Evolutionary conservation across 2,888 invertebrate genomes (phyloP), one percentile per base, ranked within the genome.

Genomic region (Venusia cambrica): DNA sequence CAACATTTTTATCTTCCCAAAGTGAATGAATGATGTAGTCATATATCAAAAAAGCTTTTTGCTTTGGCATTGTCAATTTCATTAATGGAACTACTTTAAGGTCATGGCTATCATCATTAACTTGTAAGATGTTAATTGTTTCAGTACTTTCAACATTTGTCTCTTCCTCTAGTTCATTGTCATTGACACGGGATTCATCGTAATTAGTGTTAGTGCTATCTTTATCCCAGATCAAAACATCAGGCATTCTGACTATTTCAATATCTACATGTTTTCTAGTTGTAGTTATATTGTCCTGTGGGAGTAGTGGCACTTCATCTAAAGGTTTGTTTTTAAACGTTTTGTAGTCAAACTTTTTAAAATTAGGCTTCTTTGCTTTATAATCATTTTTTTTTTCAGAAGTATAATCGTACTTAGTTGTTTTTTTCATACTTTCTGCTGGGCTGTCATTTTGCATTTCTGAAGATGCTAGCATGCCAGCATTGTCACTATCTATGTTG

Each of bases 321-420:
- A 24, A 19, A 1, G 22, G 9, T 15, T 13, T 13, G 4, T 37
- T 31, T 4, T 43, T 40, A 0, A 40, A 9, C 24, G 10, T 20
- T 37, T 48, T 43, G 3, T 46, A 37, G 7, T 44, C 38, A 3
- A 33, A 13, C 21, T 29, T 46, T 24, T 48, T 43, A 9, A 33
- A 35, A 15, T 35, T 29, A 25, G 29, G 7, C 5, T 12, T 27
- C 35, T 58, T 63, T 10, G 60, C 45, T 38, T 55, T 60, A 18
- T 63, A 68, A 37, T 70, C 65, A 52, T 14, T 40, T 17, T 30
- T 49, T 42, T 33, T 56, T 60, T 33, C 26, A 11, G 22, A 12
- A 22, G 8, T 1, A 8, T 9, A 20, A 29, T 6, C 10, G 2
- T 14, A 17, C 10, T 11, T 7, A 13, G 18, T 6, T 4, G 8